These are phyloP conservation scores for Butorides virescens DNA, from an alignment of 2,113 vertebrate species.

Conservation along the genomic window DNA sequence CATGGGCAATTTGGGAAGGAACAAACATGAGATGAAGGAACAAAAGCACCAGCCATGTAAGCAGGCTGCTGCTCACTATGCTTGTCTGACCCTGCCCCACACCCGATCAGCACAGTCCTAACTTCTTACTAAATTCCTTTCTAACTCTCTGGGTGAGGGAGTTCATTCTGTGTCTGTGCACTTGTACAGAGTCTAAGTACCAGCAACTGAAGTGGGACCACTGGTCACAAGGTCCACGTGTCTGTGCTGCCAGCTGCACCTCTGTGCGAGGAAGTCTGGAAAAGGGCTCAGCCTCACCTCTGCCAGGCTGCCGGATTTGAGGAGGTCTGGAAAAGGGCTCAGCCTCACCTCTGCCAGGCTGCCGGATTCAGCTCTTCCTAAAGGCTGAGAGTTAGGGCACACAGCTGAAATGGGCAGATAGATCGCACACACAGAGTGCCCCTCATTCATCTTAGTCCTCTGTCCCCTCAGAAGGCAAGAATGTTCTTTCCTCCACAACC, in stretches of 20 bases:
- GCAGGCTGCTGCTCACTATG: neutral
- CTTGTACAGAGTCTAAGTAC: accelerated
- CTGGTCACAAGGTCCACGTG: neutral
- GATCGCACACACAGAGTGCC: neutral
- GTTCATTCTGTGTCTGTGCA: too few relatives aligned
- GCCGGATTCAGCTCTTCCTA: neutral
- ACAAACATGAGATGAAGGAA: neutral
- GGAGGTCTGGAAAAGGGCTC: neutral
- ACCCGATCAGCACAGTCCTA: neutral
- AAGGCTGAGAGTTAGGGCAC: neutral
- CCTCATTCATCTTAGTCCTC: neutral
- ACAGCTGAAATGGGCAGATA: neutral
- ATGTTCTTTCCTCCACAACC: neutral
- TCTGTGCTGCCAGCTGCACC: neutral
- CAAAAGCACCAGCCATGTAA: neutral
- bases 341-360: neutral
- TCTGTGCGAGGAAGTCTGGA: neutral
- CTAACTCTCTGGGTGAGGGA: neutral
- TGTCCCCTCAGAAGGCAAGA: neutral
- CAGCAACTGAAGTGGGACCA: neutral
- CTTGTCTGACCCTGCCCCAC: neutral
- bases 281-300: neutral
- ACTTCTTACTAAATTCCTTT: neutral
- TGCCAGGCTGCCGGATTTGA: neutral
- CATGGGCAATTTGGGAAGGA: neutral